Percentiles rank a stretch among this genome's conserved stretches.
phyloP scores from a whole-genome alignment of 2,113 vertebrate genomes.

The Ellobius talpinus region DNA sequence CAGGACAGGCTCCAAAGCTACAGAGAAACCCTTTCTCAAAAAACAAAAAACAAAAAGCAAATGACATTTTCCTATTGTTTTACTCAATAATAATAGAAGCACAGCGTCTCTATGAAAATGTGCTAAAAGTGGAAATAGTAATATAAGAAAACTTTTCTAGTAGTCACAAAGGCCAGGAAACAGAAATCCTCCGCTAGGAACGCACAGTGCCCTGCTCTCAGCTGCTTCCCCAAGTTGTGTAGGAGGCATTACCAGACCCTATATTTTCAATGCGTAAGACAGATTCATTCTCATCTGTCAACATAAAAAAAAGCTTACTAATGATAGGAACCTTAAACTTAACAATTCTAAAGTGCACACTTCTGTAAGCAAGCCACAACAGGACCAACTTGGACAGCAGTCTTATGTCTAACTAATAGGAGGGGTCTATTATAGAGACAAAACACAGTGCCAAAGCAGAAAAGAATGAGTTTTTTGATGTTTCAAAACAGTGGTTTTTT shows the following conservation, averaged over 20 bases:
- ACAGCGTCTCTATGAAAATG: slow-evolving; percentile 2
- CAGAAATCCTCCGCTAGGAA: slow-evolving; percentile 53
- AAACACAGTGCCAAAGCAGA: neutral
- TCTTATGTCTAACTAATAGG: neutral
- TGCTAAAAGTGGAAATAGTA: slow-evolving; percentile 42
- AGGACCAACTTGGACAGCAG: neutral
- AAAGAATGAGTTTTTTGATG: slow-evolving; percentile 27
- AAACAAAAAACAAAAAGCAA: neutral
- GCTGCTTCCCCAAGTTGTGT: neutral
- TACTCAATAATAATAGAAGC: slow-evolving; percentile 34
- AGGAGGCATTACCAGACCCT: neutral
- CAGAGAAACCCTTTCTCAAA: too few relatives aligned
- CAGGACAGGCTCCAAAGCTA: too few relatives aligned
- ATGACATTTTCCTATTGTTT: slow-evolving; percentile 23
- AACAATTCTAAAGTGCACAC: neutral
- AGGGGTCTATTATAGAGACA: neutral
- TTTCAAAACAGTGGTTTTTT: neutral
- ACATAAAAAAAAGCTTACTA: slow-evolving; percentile 20
- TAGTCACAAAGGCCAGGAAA: slow-evolving; percentile 31
- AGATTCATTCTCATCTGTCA: neutral
- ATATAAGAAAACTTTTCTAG: slow-evolving; percentile 31
- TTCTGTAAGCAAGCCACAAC: neutral
- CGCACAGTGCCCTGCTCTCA: slow-evolving; percentile 54
- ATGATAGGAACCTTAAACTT: neutral
- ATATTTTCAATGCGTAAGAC: slow-evolving; percentile 7